Conservation (phyloP, 1,140 invertebrate species). For the Aplysia californica region DNA sequence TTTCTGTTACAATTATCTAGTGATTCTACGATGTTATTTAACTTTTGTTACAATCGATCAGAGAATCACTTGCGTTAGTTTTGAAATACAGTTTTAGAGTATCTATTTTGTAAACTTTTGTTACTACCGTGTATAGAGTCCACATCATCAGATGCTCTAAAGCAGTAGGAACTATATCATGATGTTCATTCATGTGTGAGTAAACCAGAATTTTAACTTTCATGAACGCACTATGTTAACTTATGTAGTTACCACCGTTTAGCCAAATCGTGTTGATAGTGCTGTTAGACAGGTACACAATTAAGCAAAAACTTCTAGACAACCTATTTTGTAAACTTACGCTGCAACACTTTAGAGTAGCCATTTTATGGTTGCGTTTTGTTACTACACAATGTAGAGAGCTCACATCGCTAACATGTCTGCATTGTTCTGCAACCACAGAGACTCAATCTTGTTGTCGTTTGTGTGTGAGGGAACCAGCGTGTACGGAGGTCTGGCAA, state of each 20-base stretch:
- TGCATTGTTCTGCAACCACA: constrained; percentile 5
- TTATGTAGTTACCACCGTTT: neutral
- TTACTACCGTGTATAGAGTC: too few species aligned
- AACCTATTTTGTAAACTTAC: neutral
- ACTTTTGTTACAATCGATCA: too few species aligned
- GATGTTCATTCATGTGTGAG: too few species aligned
- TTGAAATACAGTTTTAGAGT: too few species aligned
- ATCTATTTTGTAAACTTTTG: too few species aligned
- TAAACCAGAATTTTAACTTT: too few species aligned
- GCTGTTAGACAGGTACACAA: neutral
- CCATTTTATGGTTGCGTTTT: neutral
- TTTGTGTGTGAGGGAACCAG: constrained; percentile 44
- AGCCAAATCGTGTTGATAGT: neutral
- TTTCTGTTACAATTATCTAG: too few species aligned
- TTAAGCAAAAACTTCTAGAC: neutral
- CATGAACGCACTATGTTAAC: too few species aligned
- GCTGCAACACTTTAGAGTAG: neutral
- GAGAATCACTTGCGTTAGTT: too few species aligned
- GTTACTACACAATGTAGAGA: neutral
- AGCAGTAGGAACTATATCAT: too few species aligned
- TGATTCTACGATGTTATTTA: too few species aligned
- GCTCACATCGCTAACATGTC: neutral
- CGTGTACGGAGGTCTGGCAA: constrained; percentile 50
- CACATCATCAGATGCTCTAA: too few species aligned
- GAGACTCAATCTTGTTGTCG: constrained; percentile 41